These are phyloP conservation scores for Merodon equestris DNA, from an alignment of 2,888 invertebrate species.

Conservation along the genomic window DNA sequence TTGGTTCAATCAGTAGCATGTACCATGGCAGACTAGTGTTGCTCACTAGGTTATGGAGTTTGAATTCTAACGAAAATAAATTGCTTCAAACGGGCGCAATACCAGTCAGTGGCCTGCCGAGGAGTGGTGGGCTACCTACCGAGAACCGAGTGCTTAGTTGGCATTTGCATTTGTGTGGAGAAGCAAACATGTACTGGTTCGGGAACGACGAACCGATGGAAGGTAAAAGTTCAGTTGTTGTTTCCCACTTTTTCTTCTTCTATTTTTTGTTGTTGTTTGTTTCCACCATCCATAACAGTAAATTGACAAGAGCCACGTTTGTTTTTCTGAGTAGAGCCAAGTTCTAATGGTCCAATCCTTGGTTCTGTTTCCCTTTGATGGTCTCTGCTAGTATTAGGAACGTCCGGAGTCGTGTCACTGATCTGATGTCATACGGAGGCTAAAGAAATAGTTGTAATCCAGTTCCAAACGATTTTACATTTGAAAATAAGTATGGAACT, in stretches of 20 bases:
- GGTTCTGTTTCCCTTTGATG: too few species aligned
- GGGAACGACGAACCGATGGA: neutral
- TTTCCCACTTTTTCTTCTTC: too few species aligned
- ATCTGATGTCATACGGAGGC: too few species aligned
- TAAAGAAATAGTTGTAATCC: too few species aligned
- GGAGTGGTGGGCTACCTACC: neutral
- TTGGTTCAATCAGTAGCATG: neutral
- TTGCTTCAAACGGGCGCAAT: slow-evolving; percentile 1
- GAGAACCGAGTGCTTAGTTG: neutral
- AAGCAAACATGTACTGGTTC: neutral
- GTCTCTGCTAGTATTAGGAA: too few species aligned
- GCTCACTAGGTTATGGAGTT: neutral
- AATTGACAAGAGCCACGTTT: slow-evolving; percentile 7
- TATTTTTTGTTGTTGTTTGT: neutral
- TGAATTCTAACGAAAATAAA: slow-evolving; percentile 10
- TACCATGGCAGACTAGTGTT: neutral
- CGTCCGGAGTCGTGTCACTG: too few species aligned
- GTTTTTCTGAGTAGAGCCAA: neutral
- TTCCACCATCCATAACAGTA: slow-evolving; percentile 6
- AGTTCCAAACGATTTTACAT: too few species aligned
- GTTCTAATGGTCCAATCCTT: neutral
- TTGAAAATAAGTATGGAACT: too few species aligned
- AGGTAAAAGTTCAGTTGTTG: slow-evolving; percentile 5
- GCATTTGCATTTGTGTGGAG: slow-evolving; percentile 4
- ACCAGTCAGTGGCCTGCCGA: too few species aligned